Evolutionary conservation across 2,797 vertebrate species (phyloP), one percentile per base, ranked within the genome.

Genomic region (Sebastes hopkinsi): DNA sequence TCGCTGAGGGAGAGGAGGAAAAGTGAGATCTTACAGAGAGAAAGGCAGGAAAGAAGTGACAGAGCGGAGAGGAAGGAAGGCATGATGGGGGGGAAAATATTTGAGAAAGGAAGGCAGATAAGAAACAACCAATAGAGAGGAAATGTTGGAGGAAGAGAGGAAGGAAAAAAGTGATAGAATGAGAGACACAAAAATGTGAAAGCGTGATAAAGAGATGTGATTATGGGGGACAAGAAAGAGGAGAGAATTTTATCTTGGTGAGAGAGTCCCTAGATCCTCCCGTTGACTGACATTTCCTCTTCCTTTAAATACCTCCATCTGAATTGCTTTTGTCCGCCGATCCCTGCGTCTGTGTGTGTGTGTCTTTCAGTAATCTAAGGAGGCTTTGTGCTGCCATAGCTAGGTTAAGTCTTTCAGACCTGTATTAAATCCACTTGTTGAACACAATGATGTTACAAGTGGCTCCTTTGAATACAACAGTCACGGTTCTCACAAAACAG

Each of bases 241-340:
- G 70, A 85, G 84, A 87, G 86, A 72, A 84, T 89, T 85, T 86
- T 79, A 92, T 93, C 88, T 81, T 10, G 80, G 78, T 85, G 79
- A 85, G 80, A 89, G 84, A 86, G 87, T 84, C 73, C 42, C 72
- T 75, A 87, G 91, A 90, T 90, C 88, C 87, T 82, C 59, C 74
- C 62, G 89, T 12, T 93, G 93, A 93, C 75, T 80, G 91, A 93
- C 89, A 72, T 92, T 93, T 94, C 91, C 91, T 90, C 86, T 92
- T 86, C 78, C 77, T 87, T 91, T 86, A 87, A 94, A 91, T 89
- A 79, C 87, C 75, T 90, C 86, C 73, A 86, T 88, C 87, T 85
- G 79, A 88, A 87, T 70, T 76, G 80, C 89, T 79, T 79, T 92
- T 90, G 90, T 92, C 64, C 76, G 75, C 16, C 79, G 42, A 30